Evolutionary conservation across 1,140 invertebrate species (phyloP).

Genomic region (Aphis craccivora): DNA sequence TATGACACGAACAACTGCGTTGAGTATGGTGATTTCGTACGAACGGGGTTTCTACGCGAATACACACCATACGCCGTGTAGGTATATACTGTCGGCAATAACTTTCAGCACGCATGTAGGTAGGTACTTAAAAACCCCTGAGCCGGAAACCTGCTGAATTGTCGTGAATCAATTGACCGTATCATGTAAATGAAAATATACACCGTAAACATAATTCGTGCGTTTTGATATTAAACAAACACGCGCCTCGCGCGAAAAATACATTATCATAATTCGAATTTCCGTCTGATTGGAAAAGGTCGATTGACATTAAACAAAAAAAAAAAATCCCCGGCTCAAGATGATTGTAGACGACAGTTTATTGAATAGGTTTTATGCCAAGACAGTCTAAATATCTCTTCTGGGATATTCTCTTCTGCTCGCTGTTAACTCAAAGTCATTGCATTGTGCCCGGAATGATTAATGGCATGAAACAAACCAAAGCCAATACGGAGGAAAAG

Average conservation of each 20-base stretch:
- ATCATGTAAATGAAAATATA: not conserved
- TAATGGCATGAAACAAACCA: conserved; percentile 6
- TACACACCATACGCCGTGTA: not conserved
- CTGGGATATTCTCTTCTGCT: not conserved
- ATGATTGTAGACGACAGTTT: not conserved
- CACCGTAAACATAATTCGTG: not conserved
- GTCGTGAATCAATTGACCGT: conserved; percentile 24
- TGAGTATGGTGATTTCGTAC: not conserved
- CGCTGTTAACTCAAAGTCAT: not conserved
- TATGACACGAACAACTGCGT: not conserved
- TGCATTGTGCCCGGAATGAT: conserved; percentile 2
- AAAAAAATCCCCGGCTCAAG: not conserved
- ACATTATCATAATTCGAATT: not conserved
- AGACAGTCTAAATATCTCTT: not conserved
- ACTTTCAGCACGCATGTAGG: not conserved
- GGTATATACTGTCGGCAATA: not conserved
- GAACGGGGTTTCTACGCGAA: not conserved
- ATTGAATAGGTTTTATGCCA: not conserved
- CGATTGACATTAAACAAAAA: not conserved
- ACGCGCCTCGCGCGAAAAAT: not conserved
- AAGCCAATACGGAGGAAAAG: not conserved
- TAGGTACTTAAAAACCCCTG: not conserved
- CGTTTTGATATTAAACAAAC: not conserved
- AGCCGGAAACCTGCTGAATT: conserved; percentile 14
- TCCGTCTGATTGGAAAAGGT: not conserved